Evolutionary conservation across 2,797 vertebrate species (phyloP).

Genomic region (Rhinella marina): DNA sequence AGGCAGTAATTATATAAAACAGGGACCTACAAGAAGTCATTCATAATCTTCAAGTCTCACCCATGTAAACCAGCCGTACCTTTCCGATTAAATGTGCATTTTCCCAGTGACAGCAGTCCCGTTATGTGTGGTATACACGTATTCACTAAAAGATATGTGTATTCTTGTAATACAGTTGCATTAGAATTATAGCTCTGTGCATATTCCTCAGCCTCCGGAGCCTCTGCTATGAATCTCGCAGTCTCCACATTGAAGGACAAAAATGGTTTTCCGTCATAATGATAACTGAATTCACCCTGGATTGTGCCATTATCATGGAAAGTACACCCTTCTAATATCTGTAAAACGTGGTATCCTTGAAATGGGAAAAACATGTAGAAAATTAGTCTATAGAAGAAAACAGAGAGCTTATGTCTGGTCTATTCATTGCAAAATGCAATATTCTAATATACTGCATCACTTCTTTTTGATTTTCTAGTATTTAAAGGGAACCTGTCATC

Average conservation of each 20-base stretch:
- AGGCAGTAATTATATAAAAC: no score
- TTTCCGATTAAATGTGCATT: slow-evolving; percentile 28
- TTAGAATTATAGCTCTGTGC: background rate
- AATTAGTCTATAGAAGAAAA: background rate
- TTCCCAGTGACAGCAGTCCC: slow-evolving; percentile 4
- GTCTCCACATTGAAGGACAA: slow-evolving; percentile 7
- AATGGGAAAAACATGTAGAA: background rate
- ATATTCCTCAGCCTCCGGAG: background rate
- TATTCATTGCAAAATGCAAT: background rate
- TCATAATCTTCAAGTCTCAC: no score
- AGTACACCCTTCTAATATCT: slow-evolving; percentile 18
- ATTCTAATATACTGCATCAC: background rate
- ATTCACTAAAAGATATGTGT: background rate
- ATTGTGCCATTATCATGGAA: background rate
- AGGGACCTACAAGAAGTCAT: no score
- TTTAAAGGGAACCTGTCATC: no score
- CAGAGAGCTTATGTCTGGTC: background rate
- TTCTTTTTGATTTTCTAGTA: no score
- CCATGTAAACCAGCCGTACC: background rate
- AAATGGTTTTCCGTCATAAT: slow-evolving; percentile 23
- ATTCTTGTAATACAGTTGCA: background rate
- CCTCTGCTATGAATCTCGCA: background rate
- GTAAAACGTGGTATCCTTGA: slow-evolving; percentile 2
- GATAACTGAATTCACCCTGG: background rate
- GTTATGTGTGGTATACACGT: slow-evolving; percentile 1